phyloP scores from a whole-genome alignment of 2,797 vertebrate genomes.

The Tokudaia muenninki region DNA sequence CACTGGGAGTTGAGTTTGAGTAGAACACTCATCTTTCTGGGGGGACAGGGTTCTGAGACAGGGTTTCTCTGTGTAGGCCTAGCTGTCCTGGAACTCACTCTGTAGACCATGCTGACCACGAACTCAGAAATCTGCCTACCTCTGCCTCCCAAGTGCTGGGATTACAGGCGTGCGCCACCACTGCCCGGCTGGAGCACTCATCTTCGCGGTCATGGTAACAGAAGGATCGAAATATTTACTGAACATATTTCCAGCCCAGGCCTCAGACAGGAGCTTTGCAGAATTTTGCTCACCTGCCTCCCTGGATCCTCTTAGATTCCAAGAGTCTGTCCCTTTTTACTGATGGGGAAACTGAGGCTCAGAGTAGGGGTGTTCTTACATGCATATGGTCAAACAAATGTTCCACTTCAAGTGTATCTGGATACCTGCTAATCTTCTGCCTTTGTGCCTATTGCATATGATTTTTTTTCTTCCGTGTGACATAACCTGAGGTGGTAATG shows the following conservation, averaged over 20 bases:
- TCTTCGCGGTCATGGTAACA: neutral
- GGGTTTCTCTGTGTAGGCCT: no score
- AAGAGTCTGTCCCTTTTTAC: neutral
- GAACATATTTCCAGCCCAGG: neutral
- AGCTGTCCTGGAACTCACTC: no score
- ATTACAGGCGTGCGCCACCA: no score
- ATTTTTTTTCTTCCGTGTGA: neutral
- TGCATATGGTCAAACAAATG: neutral
- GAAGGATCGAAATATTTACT: neutral
- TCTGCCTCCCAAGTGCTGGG: no score
- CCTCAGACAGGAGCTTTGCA: neutral
- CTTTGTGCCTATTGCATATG: neutral
- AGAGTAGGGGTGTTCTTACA: neutral
- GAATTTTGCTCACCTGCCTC: neutral
- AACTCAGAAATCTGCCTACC: no score
- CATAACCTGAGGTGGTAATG: neutral
- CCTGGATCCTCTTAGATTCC: neutral
- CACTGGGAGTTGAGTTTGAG: neutral
- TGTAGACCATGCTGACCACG: no score
- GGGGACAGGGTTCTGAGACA: no score
- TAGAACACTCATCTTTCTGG: neutral
- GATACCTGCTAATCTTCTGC: neutral
- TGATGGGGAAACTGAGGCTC: slow-evolving; percentile 18
- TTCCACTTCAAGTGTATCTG: neutral
- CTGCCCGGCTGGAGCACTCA: neutral